Conservation (phyloP, 2,888 invertebrate genomes). For the Aphrophora alni region DNA sequence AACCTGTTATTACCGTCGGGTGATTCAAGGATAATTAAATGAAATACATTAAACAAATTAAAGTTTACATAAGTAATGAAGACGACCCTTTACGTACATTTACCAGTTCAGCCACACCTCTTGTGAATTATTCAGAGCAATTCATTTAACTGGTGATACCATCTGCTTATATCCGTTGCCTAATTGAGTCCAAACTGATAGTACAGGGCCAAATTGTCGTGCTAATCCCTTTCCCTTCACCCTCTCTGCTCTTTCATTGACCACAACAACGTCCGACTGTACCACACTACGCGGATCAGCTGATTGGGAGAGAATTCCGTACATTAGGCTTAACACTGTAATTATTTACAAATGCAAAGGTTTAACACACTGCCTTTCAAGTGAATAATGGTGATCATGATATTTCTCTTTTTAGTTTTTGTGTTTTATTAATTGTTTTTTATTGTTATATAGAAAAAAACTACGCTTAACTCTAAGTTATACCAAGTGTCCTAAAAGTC, state of each 20-base stretch:
- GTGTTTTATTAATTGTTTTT: no score
- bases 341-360: neutral
- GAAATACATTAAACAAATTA: conserved; percentile 6
- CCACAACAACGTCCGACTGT: neutral
- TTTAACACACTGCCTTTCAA: neutral
- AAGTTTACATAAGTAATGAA: neutral
- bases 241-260: no score
- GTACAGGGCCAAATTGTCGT: neutral
- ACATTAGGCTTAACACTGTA: neutral
- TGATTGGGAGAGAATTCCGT: neutral
- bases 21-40: neutral
- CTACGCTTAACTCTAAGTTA: no score
- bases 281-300: neutral
- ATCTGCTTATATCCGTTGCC: neutral
- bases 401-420: no score
- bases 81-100: neutral
- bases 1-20: neutral
- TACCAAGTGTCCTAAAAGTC: no score
- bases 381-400: neutral
- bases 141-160: neutral
- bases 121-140: neutral
- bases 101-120: neutral
- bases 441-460: no score
- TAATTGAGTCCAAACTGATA: neutral
- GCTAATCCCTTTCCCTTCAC: neutral